A percentile compares a stretch with the other conserved stretches of the same genome.
Conservation (phyloP, 2,888 invertebrate species). For the Bhutanitis thaidina region DNA sequence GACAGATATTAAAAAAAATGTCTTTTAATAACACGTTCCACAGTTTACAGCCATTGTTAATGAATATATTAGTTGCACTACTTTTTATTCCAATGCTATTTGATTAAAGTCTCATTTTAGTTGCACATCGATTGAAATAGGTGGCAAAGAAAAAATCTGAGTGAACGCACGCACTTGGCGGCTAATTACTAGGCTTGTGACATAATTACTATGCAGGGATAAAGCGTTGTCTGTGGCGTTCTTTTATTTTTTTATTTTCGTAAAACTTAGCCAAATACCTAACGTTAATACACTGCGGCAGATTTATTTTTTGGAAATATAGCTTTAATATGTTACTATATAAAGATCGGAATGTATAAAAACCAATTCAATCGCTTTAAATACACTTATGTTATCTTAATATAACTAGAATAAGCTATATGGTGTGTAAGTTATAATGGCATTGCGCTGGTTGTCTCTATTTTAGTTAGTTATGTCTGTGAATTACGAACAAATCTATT, state of each 20-base stretch:
- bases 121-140: conserved; percentile 27
- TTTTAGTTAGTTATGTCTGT: too few relatives aligned
- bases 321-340: too few relatives aligned
- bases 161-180: conserved; percentile 35
- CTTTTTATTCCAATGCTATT: conserved; percentile 32
- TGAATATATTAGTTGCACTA: conserved; percentile 13
- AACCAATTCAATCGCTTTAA: too few relatives aligned
- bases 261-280: conserved; percentile 31
- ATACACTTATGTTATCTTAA: too few relatives aligned
- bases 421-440: too few relatives aligned
- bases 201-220: conserved; percentile 49
- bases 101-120: conserved; percentile 37
- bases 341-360: too few relatives aligned
- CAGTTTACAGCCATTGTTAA: conserved; percentile 28
- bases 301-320: too few relatives aligned
- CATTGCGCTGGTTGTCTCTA: too few relatives aligned
- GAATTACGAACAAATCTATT: too few relatives aligned
- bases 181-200: conserved; percentile 56
- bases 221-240: conserved; percentile 33
- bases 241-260: conserved; percentile 36
- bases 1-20: conserved; percentile 44
- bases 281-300: neutral
- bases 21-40: conserved; percentile 46
- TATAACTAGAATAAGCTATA: too few relatives aligned
- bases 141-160: conserved; percentile 42